phyloP scores from a whole-genome alignment of 2,888 invertebrate species.

The Nymphalis polychloros region DNA sequence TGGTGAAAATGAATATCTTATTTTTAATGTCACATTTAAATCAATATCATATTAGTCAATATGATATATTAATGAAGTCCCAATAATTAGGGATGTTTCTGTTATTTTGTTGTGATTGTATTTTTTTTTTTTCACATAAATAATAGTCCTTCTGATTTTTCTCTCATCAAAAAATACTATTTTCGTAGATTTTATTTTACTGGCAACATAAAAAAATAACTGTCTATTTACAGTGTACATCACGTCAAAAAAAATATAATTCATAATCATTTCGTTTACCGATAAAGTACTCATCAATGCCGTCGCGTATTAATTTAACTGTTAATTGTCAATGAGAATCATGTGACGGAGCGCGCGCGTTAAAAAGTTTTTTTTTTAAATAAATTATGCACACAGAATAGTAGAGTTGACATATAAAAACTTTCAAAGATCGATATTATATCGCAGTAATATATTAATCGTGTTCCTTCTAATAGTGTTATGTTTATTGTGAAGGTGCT shows the following conservation, averaged over 20 bases:
- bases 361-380: conserved; percentile 40
- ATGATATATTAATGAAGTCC: no score
- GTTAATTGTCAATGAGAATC: conserved; percentile 53
- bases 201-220: conserved; percentile 31
- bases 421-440: conserved; percentile 21
- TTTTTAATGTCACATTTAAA: no score
- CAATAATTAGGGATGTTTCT: no score
- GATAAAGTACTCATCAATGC: conserved; percentile 12
- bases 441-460: conserved; percentile 18
- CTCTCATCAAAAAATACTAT: neutral
- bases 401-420: conserved; percentile 9
- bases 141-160: neutral
- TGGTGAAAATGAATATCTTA: no score
- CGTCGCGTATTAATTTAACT: conserved; percentile 44
- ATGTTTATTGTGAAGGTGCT: conserved; percentile 17
- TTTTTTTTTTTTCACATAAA: no score
- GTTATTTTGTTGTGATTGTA: no score
- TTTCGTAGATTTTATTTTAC: neutral
- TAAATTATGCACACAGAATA: neutral
- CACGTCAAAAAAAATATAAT: conserved; percentile 30
- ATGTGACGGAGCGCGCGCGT: conserved; percentile 48
- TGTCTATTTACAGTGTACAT: conserved; percentile 33
- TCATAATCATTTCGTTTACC: conserved; percentile 27
- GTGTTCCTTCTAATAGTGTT: conserved; percentile 8
- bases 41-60: no score